Evolutionary conservation across 2,797 vertebrate genomes (phyloP), one percentile per base, ranked within the genome.

Genomic region (Poecilia velifera): DNA sequence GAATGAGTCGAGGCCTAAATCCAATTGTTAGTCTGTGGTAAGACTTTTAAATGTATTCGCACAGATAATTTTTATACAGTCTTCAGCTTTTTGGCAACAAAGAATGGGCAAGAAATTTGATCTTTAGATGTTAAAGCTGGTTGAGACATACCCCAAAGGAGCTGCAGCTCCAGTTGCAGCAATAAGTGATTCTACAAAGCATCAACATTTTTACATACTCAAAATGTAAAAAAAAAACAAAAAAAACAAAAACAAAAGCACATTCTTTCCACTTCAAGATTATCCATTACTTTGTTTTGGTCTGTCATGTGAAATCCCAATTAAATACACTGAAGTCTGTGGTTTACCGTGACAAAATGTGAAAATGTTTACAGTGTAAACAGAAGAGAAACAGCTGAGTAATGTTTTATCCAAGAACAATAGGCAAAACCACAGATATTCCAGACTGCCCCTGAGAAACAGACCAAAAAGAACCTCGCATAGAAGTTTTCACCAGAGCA

Each of bases 331-430:
- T 16, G 43, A 45, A 28, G 43, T 28, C 4, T 46, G 25, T 28
- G 68, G 68, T 28, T 71, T 71, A 46, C 43, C 3, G 3, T 71
- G 25, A 45, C 13, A 46, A 71, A 46, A 71, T 28, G 41, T 3
- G 25, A 71, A 45, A 71, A 28, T 3, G 0, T 39, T 66, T 66
- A 39, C 12, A 43, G 41, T 22, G 66, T 25, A 45, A 71, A 82
- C 82, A 82, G 81, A 89, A 84, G 86, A 82, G 79, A 90, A 91
- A 82, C 76, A 86, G 84, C 79, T 83, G 76, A 89, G 88, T 77
- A 84, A 85, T 87, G 82, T 83, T 89, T 87, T 90, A 81, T 77
- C 73, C 25, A 64, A 90, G 87, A 92, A 90, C 92, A 94, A 94
- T 79, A 83, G 87, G 62, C 86, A 79, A 71, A 86, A 84, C 88